These are phyloP conservation scores for Plotosus lineatus DNA, from an alignment of 2,113 vertebrate species.

Conservation along the genomic window DNA sequence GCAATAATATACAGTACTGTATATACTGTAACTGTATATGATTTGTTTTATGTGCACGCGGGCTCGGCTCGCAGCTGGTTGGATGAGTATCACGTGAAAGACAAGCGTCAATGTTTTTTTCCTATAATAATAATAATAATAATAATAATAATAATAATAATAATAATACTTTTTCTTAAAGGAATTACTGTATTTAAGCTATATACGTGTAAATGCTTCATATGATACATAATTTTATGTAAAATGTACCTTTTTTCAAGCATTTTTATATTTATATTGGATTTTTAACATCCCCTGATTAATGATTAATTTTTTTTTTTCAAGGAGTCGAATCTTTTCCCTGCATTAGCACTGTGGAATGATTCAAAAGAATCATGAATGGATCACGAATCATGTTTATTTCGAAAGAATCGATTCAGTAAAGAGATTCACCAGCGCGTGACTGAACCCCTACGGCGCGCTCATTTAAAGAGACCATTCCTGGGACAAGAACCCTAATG, in stretches of 20 bases:
- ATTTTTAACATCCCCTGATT: not conserved
- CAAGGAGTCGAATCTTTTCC: not conserved
- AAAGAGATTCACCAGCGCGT: not conserved
- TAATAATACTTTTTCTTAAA: too few relatives aligned
- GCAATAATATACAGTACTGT: too few relatives aligned
- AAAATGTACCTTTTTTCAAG: not conserved
- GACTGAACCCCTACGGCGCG: not conserved
- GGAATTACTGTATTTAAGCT: too few relatives aligned
- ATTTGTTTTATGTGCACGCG: not conserved
- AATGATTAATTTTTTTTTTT: not conserved
- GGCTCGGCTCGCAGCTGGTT: not conserved
- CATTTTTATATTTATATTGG: not conserved
- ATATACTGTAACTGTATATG: too few relatives aligned
- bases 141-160: too few relatives aligned
- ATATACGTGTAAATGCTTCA: not conserved
- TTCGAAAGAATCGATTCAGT: conserved; percentile 8
- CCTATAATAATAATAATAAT: too few relatives aligned
- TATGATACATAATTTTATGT: not conserved
- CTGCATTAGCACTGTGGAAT: not conserved
- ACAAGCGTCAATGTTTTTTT: too few relatives aligned
- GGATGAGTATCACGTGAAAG: not conserved
- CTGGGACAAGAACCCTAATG: too few relatives aligned
- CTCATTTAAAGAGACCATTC: conserved; percentile 25
- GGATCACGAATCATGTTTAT: not conserved
- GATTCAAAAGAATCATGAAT: not conserved